Base-by-base conservation (phyloP, 2,797 vertebrate species). In the Eidolon dupreanum region DNA sequence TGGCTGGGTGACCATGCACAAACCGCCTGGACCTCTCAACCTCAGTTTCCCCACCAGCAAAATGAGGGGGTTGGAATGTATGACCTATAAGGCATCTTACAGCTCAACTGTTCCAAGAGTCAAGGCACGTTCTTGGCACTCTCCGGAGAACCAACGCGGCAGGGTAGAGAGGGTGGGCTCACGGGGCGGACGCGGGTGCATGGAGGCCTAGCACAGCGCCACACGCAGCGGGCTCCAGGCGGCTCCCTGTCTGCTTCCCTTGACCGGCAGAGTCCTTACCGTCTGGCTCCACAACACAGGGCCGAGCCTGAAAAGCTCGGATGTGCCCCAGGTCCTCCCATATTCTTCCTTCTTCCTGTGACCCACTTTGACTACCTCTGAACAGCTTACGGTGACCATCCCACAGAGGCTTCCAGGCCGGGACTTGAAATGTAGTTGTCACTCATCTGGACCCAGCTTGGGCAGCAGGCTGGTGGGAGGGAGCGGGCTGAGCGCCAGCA, bases 121-220 rank as follows among this genome's bases (percentile, higher is more conserved):
- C 49, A 53, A 20, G 46, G 19, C 53, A 46, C 6, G 9, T 11
- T 36, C 73, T 75, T 11, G 8, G 16, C 63, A 22, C 65, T 49
- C 71, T 38, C 13, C 3, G 22, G 51, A 96, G 38, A 51, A 70
- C 16, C 70, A 36, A 3, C 2, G 3, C 2, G 63, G 71, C 5
- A 51, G 78, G 70, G 16, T 1, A 31, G 55, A 41, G 70, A 16
- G 11, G 31, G n/a, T 1, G 16, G 7, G 68, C 22, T 82, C 36
- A 7, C 0, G 8, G 55, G 36, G 15, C 0, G 19, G 43, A 51
- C 0, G 0, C 26, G 41, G 28, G 7, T 1, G 6, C 31, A 1
- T 0, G 6, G 3, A 15, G 17, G n/a, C n/a, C 46, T 3, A 3
- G 57, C 46, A 46, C 2, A 38, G 57, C 1, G 5, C 4, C 5